Base-by-base conservation (phyloP, 2,888 invertebrate species). In the Tetragonula carbonaria region DNA sequence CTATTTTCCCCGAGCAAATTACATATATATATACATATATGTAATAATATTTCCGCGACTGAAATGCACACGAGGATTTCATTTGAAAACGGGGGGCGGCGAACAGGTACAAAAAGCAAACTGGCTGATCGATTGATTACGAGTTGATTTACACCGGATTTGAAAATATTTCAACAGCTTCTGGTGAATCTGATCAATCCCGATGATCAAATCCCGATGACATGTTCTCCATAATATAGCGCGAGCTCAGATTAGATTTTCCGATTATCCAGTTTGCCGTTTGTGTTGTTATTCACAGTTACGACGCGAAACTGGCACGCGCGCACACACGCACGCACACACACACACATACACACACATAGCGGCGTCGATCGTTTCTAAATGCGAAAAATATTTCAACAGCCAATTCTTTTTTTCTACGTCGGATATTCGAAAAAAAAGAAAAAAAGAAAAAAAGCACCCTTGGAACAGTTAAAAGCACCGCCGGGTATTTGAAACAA, bases 121-220 rank as follows among this genome's bases (percentile, higher is more conserved):
- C 16, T 18, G 21, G 5, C 2, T 62, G 62, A 62, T 62, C 62
- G 28, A 62, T 62, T 28, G 62, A 8, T 28, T 62, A 28, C 28
- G 28, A 23, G 62, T 62, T 62, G 66, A 16, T 74, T 79, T 74
- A 78, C 53, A 57, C 33, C 67, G 55, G 21, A 70, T 73, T 71
- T 71, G 65, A 70, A 74, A 79, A 74, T 80, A 82, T 79, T 82
- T 82, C 74, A 66, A 74, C 77, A 65, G 53, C 21, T n/a, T 18
- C 28, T 18, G 33, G 45, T 80, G 28, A 80, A 82, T 74, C 66
- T 23, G 74, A 79, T 82, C 74, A 71, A 74, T 68, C 68, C 68
- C 65, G 18, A 65, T 33, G 65, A 65, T 65, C 65, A 65, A 70
- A 57, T 28, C 50, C 50, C 62, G 57, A 28, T 28, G 68, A 68